Conservation (phyloP, 2,888 invertebrate species). For the Cosmia pyralina region DNA sequence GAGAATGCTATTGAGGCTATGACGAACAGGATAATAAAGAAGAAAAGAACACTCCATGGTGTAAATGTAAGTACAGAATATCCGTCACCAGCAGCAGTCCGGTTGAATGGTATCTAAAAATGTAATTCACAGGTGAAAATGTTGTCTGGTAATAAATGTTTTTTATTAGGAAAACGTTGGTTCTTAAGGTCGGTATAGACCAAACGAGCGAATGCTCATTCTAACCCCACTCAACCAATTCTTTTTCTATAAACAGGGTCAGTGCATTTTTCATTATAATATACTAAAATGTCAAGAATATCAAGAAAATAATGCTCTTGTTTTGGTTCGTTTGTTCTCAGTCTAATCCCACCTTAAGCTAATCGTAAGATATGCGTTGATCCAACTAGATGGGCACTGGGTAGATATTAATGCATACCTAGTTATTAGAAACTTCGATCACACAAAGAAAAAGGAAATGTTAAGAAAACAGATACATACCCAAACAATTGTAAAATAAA, state of each 20-base stretch:
- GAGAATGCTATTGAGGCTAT: slow-evolving; percentile 93
- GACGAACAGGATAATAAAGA: slow-evolving; percentile 94
- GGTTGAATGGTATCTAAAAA: slow-evolving; percentile 88
- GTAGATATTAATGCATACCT: not conserved
- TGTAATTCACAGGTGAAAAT: not conserved
- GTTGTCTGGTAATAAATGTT: too few species aligned
- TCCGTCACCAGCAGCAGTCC: slow-evolving; percentile 80
- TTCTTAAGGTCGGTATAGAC: not conserved
- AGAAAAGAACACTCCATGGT: slow-evolving; percentile 91
- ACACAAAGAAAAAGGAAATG: not conserved
- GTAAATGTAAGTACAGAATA: slow-evolving; percentile 93
- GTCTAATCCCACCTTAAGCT: not conserved
- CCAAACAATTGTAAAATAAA: not conserved
- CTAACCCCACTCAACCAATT: not conserved
- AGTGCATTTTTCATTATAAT: not conserved
- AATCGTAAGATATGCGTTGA: not conserved
- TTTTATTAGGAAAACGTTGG: not conserved
- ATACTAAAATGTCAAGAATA: not conserved
- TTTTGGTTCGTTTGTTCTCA: not conserved
- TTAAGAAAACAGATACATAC: not conserved
- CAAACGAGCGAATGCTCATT: not conserved
- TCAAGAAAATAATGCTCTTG: not conserved
- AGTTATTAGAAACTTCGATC: not conserved
- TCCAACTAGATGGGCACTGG: not conserved
- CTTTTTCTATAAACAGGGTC: not conserved